Base-by-base conservation (phyloP, 2,888 invertebrate species). In the Lumbricus terrestris region DNA sequence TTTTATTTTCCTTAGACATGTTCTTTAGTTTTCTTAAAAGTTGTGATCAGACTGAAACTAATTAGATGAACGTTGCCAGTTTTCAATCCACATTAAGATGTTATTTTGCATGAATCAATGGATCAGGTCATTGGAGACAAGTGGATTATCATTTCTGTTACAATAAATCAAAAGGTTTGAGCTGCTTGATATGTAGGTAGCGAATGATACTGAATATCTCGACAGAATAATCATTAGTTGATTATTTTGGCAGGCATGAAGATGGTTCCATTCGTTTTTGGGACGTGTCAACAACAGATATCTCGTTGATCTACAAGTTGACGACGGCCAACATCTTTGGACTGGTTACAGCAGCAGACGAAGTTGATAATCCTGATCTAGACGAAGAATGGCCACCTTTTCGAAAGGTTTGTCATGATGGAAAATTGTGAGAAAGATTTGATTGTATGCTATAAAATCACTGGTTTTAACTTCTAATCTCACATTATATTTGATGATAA, bases 311-410 rank as follows among this genome's bases (percentile, higher is more conserved):
- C 16, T 97, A 97, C 95, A 97, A 97, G 94, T 97, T 95, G 83
- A 93, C 92, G 88, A 95, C 95, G n/a, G 93, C 94, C 82, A 92
- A 92, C 69, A 92, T 95, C 42, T 95, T 95, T 92, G 90, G 90
- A 13, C 23, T 82, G 23, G 89, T 40, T 38, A 37, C 93, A 0
- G 92, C 89, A 33, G 82, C 92, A 6, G 94, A 94, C 47, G 93
- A 93, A 42, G 93, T 92, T 91, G 97, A 97, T 91, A 89, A 89
- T 54, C 34, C 37, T 37, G 90, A 91, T n/a, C 97, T 97, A 88
- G 97, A 97, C 92, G 98, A 98, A 91, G 97, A 98, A 91, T 99
- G 98, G 97, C 99, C 99, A 3, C 99, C 99, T 0, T 99, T 99
- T 95, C 96, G 97, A 93, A 97, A 98, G 95, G 97, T 90, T 23